Base-by-base conservation (phyloP, 2,888 invertebrate genomes). In the Eupithecia dodoneata region DNA sequence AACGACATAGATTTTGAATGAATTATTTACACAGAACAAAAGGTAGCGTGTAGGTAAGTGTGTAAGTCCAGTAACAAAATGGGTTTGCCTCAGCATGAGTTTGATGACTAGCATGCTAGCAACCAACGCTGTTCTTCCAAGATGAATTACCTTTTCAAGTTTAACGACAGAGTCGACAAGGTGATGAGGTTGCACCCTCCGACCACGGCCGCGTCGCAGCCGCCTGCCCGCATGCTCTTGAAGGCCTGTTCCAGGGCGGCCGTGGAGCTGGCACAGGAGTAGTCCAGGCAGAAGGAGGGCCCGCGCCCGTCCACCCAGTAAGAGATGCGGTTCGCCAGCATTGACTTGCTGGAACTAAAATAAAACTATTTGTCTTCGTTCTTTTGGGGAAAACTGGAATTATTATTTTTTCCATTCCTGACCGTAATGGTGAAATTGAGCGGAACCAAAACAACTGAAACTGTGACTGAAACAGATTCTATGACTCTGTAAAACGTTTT, bases 131-230 rank as follows among this genome's bases (percentile, higher is more conserved):
- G 30, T 0, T 30, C 30, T 30, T 30, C 30, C 30, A 30, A 30
- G 9, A 65, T 65, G 30, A 2, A 78, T 70, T 82, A 91, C 91
- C 87, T 87, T 78, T 82, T 87, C 73, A 89, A 67, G 80, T 91
- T 90, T 3, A 86, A 76, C 0, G 87, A 82, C 3, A 89, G 73
- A 71, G 76, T 80, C 9, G 96, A 96, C 78, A 96, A 95, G 67
- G 96, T 85, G 78, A 96, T 96, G 13, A 96, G 86, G 81, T 95
- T 96, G 41, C 95, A 94, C 4, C 96, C 96, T 0, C 96, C 96
- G 1, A 97, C 96, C 47, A 97, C 91, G 6, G 97, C 97, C 0
- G 92, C 88, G 13, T 92, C 92, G 66, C 92, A 91, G n/a, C 89
- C 86, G 0, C 92, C 91, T 3, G 84, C 79, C 42, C 84, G 86